These are phyloP conservation scores for Berghia stephanieae DNA, from an alignment of 1,140 invertebrate species.

Conservation along the genomic window DNA sequence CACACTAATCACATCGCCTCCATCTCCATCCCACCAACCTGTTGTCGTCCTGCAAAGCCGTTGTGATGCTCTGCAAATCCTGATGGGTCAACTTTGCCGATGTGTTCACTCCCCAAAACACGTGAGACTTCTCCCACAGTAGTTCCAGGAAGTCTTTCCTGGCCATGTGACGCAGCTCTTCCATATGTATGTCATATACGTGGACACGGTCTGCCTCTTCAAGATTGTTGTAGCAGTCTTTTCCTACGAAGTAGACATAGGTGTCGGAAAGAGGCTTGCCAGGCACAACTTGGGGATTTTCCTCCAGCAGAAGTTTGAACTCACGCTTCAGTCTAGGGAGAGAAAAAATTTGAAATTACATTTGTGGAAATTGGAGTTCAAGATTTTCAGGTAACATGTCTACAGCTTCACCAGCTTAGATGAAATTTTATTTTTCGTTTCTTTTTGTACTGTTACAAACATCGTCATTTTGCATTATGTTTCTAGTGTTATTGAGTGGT, in stretches of 20 bases:
- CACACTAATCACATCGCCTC: background rate
- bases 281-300: conserved; percentile 86
- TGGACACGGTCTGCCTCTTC: conserved; percentile 89
- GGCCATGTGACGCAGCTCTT: conserved; percentile 88
- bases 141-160: conserved; percentile 94
- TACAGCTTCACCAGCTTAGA: background rate
- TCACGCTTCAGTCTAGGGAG: conserved; percentile 74
- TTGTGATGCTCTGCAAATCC: conserved; percentile 92
- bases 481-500: too few relatives aligned
- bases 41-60: conserved; percentile 87
- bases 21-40: conserved; percentile 18
- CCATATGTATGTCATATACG: conserved; percentile 95
- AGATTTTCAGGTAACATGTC: background rate
- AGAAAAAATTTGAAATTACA: background rate
- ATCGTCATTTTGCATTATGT: too few relatives aligned
- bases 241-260: conserved; percentile 91
- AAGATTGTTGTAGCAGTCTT: conserved; percentile 92
- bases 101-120: conserved; percentile 87
- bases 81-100: conserved; percentile 91
- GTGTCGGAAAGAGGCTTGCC: conserved; percentile 93
- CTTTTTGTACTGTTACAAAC: background rate
- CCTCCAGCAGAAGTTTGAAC: conserved; percentile 92
- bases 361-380: background rate
- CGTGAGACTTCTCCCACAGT: conserved; percentile 89
- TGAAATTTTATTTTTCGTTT: background rate